phyloP scores from a whole-genome alignment of 1,140 invertebrate genomes.

The Hycleus phaleratus region DNA sequence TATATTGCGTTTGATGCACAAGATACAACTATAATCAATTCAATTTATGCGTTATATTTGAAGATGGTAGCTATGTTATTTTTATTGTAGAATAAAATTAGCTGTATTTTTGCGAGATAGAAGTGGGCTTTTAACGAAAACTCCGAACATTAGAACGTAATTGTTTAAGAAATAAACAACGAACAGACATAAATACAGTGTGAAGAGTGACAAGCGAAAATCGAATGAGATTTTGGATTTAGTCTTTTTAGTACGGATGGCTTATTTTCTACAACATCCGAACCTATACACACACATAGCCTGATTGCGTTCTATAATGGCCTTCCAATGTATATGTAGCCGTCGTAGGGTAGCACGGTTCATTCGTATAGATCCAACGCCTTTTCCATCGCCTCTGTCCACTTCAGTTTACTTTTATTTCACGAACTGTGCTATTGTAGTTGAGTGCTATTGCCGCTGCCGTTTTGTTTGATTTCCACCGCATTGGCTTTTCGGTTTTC shows the following conservation, averaged over 20 bases:
- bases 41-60: too few species aligned
- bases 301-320: constrained; percentile 15
- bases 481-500: constrained; percentile 3
- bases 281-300: background rate
- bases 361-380: background rate
- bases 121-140: too few species aligned
- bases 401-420: constrained; percentile 16
- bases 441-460: background rate
- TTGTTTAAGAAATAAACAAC: constrained; percentile 12
- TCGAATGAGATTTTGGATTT: constrained; percentile 13
- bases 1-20: constrained; percentile 7
- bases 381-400: constrained; percentile 7
- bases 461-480: constrained; percentile 5
- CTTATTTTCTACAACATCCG: background rate
- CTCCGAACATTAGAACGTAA: background rate
- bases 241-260: constrained; percentile 9
- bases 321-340: background rate
- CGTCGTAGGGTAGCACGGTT: too few species aligned
- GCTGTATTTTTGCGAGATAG: too few species aligned
- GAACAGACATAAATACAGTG: constrained; percentile 9
- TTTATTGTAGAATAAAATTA: too few species aligned
- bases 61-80: too few species aligned
- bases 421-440: constrained; percentile 5
- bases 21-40: too few species aligned
- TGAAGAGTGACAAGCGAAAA: constrained; percentile 15